Conservation (phyloP, 1,140 invertebrate genomes). For the Theocolax elegans region DNA sequence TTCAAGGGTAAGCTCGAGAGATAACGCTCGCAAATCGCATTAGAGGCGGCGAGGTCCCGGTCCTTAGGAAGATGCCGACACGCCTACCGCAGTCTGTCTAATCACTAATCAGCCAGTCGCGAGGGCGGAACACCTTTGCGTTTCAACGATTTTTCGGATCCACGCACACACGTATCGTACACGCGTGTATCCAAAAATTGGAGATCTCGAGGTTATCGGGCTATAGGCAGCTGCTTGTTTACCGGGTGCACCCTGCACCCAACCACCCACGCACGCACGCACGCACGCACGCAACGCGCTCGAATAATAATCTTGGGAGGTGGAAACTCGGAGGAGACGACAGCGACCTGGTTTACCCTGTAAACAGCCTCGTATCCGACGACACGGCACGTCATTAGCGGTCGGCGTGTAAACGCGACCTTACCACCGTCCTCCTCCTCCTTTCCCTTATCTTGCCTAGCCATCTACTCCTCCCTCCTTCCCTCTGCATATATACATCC, state of each 20-base stretch:
- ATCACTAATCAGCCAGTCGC: no score
- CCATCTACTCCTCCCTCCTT: not conserved
- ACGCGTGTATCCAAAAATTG: no score
- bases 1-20: slow-evolving; percentile 46
- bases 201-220: no score
- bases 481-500: not conserved
- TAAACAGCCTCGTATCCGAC: slow-evolving; percentile 58
- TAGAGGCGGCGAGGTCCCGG: no score
- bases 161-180: no score
- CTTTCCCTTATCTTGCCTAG: not conserved
- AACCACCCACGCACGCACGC: no score
- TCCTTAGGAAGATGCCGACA: no score
- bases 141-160: no score
- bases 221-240: no score
- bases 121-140: no score
- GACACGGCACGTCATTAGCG: slow-evolving; percentile 62
- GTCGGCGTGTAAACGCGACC: slow-evolving; percentile 53
- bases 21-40: slow-evolving; percentile 66
- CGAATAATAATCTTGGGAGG: slow-evolving; percentile 55
- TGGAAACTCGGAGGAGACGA: slow-evolving; percentile 13
- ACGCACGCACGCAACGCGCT: slow-evolving; percentile 42
- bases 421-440: slow-evolving; percentile 21
- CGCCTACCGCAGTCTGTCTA: no score
- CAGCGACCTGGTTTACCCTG: slow-evolving; percentile 57
- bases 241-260: no score